phyloP scores from a whole-genome alignment of 1,140 invertebrate genomes.

The Aplysia californica region DNA sequence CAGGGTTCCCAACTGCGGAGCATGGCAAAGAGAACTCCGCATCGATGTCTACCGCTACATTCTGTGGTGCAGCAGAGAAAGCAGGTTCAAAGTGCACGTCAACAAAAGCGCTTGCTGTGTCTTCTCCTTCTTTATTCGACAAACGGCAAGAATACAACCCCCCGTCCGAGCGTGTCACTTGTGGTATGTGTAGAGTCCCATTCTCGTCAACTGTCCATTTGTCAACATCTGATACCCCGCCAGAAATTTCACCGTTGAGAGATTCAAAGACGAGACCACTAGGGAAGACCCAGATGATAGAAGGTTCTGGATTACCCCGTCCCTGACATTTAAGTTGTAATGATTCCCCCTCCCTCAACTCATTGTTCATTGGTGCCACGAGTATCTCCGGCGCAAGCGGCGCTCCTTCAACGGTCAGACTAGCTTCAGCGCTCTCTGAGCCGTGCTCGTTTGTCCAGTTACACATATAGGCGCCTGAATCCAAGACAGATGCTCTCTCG shows the following conservation, averaged over 20 bases:
- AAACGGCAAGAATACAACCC: constrained; percentile 5
- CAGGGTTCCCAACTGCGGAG: neutral
- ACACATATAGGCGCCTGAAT: too few species aligned
- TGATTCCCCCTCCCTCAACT: neutral
- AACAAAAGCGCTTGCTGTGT: neutral
- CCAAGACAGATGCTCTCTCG: too few species aligned
- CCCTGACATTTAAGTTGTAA: neutral
- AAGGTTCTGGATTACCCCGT: neutral
- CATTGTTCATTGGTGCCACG: neutral
- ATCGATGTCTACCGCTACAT: neutral
- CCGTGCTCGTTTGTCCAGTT: neutral
- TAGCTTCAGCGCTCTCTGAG: neutral
- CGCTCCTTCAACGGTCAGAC: neutral
- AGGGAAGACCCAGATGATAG: neutral
- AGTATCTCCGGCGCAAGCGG: neutral
- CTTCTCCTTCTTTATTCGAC: neutral
- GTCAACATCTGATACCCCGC: neutral
- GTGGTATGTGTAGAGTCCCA: neutral
- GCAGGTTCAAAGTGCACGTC: neutral
- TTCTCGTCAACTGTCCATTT: neutral
- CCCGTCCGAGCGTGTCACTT: neutral
- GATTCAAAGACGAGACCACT: neutral
- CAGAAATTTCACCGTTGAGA: too few species aligned
- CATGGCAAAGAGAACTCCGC: neutral
- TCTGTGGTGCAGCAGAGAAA: neutral